These are phyloP conservation scores for Lepidurus couesii DNA, from an alignment of 1,140 invertebrate species.

Conservation along the genomic window DNA sequence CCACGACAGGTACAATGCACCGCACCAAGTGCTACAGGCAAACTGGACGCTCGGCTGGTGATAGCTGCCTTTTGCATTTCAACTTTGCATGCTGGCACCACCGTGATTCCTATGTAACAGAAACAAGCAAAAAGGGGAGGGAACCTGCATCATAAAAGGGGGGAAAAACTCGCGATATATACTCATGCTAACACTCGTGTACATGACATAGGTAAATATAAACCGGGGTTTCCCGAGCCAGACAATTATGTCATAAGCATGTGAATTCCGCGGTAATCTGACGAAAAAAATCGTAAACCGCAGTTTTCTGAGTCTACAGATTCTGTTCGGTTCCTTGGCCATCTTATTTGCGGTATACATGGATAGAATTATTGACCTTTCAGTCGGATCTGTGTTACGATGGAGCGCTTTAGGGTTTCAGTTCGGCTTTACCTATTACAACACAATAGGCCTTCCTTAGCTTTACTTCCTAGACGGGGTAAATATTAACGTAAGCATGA, in stretches of 20 bases:
- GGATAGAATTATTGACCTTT: not conserved
- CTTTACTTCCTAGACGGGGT: conserved; percentile 3
- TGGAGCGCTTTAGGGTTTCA: not conserved
- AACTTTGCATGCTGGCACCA: not conserved
- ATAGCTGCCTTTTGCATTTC: conserved; percentile 15
- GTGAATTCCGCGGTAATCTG: too few relatives aligned
- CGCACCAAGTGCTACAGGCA: conserved; percentile 8
- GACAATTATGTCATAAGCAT: too few relatives aligned
- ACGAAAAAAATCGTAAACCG: not conserved
- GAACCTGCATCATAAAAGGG: not conserved
- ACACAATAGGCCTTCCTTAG: not conserved
- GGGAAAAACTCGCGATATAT: not conserved
- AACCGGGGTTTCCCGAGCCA: too few relatives aligned
- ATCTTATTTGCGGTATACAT: not conserved
- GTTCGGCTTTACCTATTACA: not conserved
- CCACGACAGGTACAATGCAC: conserved; percentile 3
- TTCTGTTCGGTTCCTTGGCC: not conserved
- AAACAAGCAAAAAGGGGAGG: not conserved
- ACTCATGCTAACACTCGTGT: too few relatives aligned
- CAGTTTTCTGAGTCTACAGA: not conserved
- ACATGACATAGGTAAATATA: too few relatives aligned
- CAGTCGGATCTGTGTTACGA: not conserved
- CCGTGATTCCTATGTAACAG: not conserved
- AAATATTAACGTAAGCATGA: not conserved
- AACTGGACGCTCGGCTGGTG: conserved; percentile 1